Evolutionary conservation across 2,888 invertebrate species (phyloP).

Genomic region (Uropetala carovei): DNA sequence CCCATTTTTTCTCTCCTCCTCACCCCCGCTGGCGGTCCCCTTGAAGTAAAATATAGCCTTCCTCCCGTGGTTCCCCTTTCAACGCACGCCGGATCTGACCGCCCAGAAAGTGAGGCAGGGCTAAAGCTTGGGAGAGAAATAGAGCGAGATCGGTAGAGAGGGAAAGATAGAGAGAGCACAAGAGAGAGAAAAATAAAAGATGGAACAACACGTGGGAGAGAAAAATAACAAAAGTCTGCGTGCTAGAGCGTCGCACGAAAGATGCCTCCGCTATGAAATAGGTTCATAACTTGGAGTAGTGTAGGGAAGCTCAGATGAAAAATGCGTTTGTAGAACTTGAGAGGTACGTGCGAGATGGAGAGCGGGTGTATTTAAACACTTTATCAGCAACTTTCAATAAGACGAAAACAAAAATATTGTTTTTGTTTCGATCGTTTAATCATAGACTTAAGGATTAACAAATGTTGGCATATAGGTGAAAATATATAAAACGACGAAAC

Average conservation of each 20-base stretch:
- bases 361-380: too few relatives aligned
- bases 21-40: background rate
- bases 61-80: conserved; percentile 22
- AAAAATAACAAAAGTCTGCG: background rate
- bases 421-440: too few relatives aligned
- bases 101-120: background rate
- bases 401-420: too few relatives aligned
- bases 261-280: background rate
- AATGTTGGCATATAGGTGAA: too few relatives aligned
- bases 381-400: too few relatives aligned
- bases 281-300: background rate
- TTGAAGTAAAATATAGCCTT: conserved; percentile 44
- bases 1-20: too few relatives aligned
- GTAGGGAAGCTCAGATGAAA: background rate
- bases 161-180: background rate
- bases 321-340: background rate
- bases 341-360: background rate
- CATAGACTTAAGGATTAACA: too few relatives aligned
- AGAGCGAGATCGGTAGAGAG: too few relatives aligned
- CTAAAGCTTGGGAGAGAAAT: background rate
- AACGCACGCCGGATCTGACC: conserved; percentile 20
- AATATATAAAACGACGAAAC: too few relatives aligned
- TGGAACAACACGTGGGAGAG: background rate
- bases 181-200: background rate
- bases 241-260: background rate